phyloP scores from a whole-genome alignment of 2,797 vertebrate species.

The Clarias laeviceps region DNA sequence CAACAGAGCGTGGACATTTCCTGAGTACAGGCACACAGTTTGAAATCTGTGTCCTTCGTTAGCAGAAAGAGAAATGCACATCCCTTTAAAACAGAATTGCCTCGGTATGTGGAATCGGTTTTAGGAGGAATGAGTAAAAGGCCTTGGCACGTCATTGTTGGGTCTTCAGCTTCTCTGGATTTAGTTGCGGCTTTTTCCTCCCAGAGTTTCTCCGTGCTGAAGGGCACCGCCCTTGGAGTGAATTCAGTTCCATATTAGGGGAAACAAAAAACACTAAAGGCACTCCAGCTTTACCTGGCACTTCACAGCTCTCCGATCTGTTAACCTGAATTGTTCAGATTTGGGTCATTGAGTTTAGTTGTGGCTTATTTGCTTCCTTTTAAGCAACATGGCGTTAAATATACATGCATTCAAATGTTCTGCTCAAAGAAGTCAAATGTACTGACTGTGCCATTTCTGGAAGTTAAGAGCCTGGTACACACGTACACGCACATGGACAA shows the following conservation, averaged over 20 bases:
- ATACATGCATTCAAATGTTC: slow-evolving; percentile 46
- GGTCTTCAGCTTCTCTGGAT: slow-evolving; percentile 49
- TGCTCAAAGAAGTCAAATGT: slow-evolving; percentile 19
- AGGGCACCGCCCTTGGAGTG: slow-evolving; percentile 47
- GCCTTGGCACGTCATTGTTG: slow-evolving; percentile 46
- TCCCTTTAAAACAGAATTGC: not conserved
- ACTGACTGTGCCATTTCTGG: slow-evolving; percentile 55
- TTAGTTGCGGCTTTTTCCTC: slow-evolving; percentile 54
- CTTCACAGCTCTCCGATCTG: not conserved
- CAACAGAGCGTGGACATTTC: slow-evolving; percentile 28
- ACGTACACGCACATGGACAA: slow-evolving; percentile 15
- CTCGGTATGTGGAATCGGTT: slow-evolving; percentile 24
- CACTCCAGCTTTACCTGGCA: not conserved
- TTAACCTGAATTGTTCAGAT: not conserved
- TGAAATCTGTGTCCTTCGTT: slow-evolving; percentile 8
- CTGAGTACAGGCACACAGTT: slow-evolving; percentile 9
- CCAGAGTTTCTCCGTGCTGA: slow-evolving; percentile 32
- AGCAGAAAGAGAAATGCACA: not conserved
- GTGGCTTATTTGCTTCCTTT: not conserved
- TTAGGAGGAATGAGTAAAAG: slow-evolving; percentile 38
- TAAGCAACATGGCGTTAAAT: not conserved
- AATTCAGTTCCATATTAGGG: slow-evolving; percentile 33
- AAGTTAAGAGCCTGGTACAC: slow-evolving; percentile 47
- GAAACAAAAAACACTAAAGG: not conserved
- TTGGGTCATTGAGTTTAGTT: not conserved